phyloP scores from a whole-genome alignment of 2,888 invertebrate genomes.

The Seira ritae region DNA sequence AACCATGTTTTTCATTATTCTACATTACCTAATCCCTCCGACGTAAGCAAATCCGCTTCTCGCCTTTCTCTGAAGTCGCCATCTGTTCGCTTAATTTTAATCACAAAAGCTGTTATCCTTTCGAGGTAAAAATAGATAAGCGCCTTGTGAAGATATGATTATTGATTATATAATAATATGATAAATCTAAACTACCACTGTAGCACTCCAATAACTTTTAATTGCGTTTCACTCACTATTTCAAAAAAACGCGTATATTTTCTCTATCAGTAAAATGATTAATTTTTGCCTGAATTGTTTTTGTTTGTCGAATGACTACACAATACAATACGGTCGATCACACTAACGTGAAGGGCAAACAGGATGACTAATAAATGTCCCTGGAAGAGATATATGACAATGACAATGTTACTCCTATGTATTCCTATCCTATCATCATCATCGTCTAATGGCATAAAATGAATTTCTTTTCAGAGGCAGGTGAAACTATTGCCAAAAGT shows the following conservation, averaged over 20 bases:
- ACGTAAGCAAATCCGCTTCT: not conserved
- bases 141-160: no score
- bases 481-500: not conserved
- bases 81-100: not conserved
- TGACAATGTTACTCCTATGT: no score
- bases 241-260: not conserved
- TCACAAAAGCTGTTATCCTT: not conserved
- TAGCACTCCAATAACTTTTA: not conserved
- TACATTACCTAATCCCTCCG: constrained; percentile 4
- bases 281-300: no score
- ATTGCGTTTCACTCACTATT: not conserved
- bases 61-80: not conserved
- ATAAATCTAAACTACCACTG: not conserved
- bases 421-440: not conserved
- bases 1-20: not conserved
- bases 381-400: no score
- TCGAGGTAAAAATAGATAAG: no score
- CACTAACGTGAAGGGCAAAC: no score
- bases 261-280: no score
- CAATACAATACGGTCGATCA: no score
- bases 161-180: not conserved
- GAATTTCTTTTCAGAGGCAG: not conserved
- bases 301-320: no score
- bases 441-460: not conserved
- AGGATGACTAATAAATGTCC: not conserved